Base-by-base conservation (phyloP, 2,888 invertebrate genomes). In the Penaeus monodon region DNA sequence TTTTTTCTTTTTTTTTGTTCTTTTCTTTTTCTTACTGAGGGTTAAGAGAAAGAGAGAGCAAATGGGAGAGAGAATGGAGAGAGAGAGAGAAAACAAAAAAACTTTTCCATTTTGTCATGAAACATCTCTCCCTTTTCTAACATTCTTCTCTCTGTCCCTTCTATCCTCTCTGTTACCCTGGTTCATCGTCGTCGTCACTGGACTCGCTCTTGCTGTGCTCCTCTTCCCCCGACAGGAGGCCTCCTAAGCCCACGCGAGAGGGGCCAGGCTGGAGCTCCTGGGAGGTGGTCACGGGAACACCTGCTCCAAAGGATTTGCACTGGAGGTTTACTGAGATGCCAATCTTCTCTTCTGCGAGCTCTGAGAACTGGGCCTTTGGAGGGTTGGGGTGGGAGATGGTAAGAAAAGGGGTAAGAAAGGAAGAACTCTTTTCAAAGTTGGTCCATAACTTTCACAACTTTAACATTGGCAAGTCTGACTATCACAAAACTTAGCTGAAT, bases 351-450 rank as follows among this genome's bases (percentile, higher is more conserved):
- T 74, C 74, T 8, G 76, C 84, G 24, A 88, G 66, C 65, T 88
- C 87, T 65, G 87, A 88, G 68, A 88, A 88, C 68, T 88, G 87
- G 29, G 87, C 87, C 87, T 88, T 63, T 27, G 33, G 27, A 79
- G 57, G 44, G 38, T 1, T 33, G 29, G 24, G 12, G 77, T 24
- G 70, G 24, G 57, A 14, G 64, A 20, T 33, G 64, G 64, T 64
- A 79, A 12, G 27, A 49, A 57, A n/a, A 76, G 17, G 44, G 33
- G 20, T 22, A 8, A 22, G 22, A 74, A 74, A 29, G 7, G 22
- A 33, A 29, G 7, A 1, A 33, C 74, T 74, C 74, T 33, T n/a
- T 10, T 27, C 24, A 38, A 6, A 38, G 38, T 6, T 8, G 38
- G 38, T 38, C 38, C 38, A 8, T 38, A 38, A 38, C 38, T 38